Conservation (phyloP, 2,888 invertebrate genomes). For the Melanchra persicariae region DNA sequence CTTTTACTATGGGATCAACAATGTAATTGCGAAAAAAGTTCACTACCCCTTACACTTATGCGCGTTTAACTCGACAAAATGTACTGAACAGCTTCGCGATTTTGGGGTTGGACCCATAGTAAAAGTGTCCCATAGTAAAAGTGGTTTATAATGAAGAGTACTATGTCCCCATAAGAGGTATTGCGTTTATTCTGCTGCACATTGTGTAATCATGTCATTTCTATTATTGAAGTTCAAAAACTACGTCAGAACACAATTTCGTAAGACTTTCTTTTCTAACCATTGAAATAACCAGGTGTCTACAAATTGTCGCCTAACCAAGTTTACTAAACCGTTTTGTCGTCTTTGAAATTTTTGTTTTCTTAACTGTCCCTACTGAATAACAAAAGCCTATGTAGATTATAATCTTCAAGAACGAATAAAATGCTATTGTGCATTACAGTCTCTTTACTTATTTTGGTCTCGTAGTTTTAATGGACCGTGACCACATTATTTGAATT, state of each 20-base stretch:
- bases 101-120: too few species aligned
- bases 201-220: background rate
- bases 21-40: too few species aligned
- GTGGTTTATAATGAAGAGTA: too few species aligned
- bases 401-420: constrained; percentile 8
- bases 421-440: background rate
- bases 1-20: too few species aligned
- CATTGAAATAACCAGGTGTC: constrained; percentile 2
- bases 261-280: background rate
- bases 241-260: background rate
- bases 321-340: background rate
- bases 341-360: constrained; percentile 12
- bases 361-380: background rate
- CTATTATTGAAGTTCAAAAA: background rate
- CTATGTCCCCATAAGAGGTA: too few species aligned
- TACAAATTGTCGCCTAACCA: background rate
- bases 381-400: constrained; percentile 12
- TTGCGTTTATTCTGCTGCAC: too few species aligned
- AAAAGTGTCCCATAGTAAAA: too few species aligned
- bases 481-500: background rate
- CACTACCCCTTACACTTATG: too few species aligned
- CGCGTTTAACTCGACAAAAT: too few species aligned
- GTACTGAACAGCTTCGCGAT: too few species aligned
- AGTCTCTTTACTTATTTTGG: background rate
- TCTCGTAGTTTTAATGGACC: background rate